Conservation (phyloP, 2,113 vertebrate species). For the Hippolais icterina region DNA sequence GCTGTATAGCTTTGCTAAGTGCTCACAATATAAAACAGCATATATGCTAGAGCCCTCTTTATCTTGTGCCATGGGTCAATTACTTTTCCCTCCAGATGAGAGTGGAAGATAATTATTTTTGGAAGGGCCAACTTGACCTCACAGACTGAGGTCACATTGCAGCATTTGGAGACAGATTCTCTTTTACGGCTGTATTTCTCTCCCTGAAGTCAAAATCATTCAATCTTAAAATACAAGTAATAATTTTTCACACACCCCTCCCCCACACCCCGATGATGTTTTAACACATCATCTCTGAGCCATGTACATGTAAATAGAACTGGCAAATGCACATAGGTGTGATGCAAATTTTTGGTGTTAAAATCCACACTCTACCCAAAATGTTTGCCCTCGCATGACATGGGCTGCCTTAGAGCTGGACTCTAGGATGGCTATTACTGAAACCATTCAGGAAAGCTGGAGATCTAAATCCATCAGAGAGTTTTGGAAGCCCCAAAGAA, state of each 20-base stretch:
- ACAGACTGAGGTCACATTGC: background rate
- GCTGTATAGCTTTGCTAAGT: background rate
- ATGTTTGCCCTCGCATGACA: background rate
- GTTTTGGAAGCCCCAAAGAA: background rate
- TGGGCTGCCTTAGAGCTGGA: background rate
- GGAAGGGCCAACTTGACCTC: background rate
- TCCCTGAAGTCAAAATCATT: background rate
- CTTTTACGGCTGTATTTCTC: background rate
- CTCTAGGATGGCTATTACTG: background rate
- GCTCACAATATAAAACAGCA: background rate
- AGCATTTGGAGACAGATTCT: background rate
- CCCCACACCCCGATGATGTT: background rate
- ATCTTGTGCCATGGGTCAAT: background rate
- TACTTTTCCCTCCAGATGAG: background rate
- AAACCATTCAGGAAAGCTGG: background rate
- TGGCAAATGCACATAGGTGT: background rate
- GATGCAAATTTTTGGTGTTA: background rate
- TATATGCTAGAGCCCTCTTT: background rate
- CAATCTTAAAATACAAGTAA: background rate
- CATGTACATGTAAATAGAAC: background rate
- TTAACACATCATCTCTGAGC: background rate
- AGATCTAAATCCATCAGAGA: background rate
- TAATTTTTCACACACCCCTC: background rate
- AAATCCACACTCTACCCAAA: background rate
- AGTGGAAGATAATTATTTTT: conserved; percentile 8